These are phyloP conservation scores for Porites australiensis DNA, from an alignment of 64 coral and sea anemone genomes.

Conservation along the genomic window DNA sequence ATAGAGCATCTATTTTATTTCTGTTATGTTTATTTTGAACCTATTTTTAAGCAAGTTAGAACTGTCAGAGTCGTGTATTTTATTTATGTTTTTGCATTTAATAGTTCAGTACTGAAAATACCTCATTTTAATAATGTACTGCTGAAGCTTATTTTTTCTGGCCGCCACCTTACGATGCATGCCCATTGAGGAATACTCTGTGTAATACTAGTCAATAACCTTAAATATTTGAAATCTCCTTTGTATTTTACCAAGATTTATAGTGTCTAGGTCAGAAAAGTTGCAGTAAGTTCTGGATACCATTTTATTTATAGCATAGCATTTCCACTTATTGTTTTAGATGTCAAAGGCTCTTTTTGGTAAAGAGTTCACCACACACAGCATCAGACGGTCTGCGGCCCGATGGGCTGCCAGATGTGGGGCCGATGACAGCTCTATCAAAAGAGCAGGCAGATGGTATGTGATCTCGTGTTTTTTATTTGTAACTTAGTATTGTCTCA, in stretches of 20 bases:
- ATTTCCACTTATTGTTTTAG: not conserved
- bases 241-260: not conserved
- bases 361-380: constrained; percentile 59
- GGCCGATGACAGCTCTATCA: constrained; percentile 65
- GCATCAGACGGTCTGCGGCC: constrained; percentile 51
- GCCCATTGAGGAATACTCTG: too few relatives aligned
- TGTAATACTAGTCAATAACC: not conserved
- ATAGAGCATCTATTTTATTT: too few relatives aligned
- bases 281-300: not conserved
- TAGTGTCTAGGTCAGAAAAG: not conserved
- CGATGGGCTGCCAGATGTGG: constrained; percentile 61
- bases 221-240: not conserved
- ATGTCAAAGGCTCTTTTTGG: constrained; percentile 45
- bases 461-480: not conserved
- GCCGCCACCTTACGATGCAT: too few relatives aligned
- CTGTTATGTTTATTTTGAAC: too few relatives aligned
- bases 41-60: too few relatives aligned
- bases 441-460: constrained; percentile 61
- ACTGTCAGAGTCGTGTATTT: too few relatives aligned
- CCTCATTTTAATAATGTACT: too few relatives aligned
- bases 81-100: too few relatives aligned
- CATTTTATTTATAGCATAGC: not conserved
- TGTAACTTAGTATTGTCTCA: too few relatives aligned
- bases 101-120: too few relatives aligned
- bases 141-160: too few relatives aligned